Evolutionary conservation across 2,888 invertebrate species (phyloP), one percentile per base, ranked within the genome.

Genomic region (Gandaritis pyraliata): DNA sequence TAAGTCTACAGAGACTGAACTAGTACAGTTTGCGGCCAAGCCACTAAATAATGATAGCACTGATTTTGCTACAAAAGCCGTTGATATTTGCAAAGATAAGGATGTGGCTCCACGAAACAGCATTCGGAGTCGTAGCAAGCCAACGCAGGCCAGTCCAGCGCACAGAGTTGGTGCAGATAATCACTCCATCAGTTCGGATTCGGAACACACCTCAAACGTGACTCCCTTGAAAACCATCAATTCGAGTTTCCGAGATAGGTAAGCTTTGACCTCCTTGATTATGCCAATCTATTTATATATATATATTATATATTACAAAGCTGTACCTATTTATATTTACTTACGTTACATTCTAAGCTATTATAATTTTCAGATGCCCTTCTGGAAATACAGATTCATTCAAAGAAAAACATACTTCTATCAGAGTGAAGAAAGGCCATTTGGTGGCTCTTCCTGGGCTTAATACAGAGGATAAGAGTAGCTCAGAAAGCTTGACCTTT

Each of bases 401-500:
- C 61, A 91, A 85, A 81, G 91, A 91, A 46, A 89, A 85, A 68
- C 87, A 85, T 72, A 72, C 78, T 64, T 78, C 82, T 48, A 69
- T 77, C 36, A 77, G 83, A 67, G 70, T 76, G 55, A 84, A 88
- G 64, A 92, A 90, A 76, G 82, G 83, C 65, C 93, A 93, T 71
- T 72, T 88, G 61, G 88, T 93, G 45, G 77, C 90, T 53, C 81
- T 91, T 16, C 86, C 92, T 77, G 94, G 94, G 66, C 88, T 90
- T 59, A 94, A 93, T 73, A 88, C 92, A 74, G 94, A 94, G 80
- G 94, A 94, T 70, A 94, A 95, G 75, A 97, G 97, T 86, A 97
- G 97, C 81, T 95, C 94, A 68, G 97, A 97, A 87, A 97, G 97
- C 81, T 93, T 97, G 69, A 95, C 94, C 66, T 94, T 95, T 79